A percentile compares a stretch with the other conserved stretches of the same genome.
Evolutionary conservation across 2,113 vertebrate species (phyloP).

Genomic region (Ursus arctos): DNA sequence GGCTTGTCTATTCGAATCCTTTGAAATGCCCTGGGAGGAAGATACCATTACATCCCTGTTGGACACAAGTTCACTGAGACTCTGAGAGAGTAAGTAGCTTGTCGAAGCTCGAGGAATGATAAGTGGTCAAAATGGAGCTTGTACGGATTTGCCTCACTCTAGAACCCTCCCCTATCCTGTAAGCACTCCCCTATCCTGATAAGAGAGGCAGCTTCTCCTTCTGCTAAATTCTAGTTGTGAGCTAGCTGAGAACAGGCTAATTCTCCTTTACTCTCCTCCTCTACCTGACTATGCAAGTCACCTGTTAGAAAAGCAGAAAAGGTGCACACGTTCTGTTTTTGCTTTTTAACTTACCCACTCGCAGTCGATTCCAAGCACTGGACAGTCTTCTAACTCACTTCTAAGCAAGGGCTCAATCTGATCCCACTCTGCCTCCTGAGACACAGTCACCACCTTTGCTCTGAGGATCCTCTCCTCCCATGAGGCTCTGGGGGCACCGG

Average conservation of each 20-base stretch:
- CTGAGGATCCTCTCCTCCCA: constrained; percentile 87
- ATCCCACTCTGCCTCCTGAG: constrained; percentile 92
- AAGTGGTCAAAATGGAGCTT: background rate
- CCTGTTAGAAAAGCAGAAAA: background rate
- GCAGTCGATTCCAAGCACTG: constrained; percentile 97
- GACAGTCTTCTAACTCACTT: constrained; percentile 90
- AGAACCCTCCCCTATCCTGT: background rate
- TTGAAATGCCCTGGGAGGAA: background rate
- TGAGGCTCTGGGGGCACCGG: constrained; percentile 73
- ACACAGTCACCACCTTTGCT: constrained; percentile 91
- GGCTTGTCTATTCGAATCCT: background rate
- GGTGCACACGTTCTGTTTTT: background rate
- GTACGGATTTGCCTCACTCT: background rate
- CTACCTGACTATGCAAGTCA: background rate
- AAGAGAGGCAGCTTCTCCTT: background rate
- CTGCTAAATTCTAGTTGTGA: background rate
- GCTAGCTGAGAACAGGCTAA: constrained; percentile 3
- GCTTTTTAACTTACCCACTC: constrained; percentile 96
- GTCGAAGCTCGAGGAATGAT: background rate
- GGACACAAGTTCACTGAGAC: background rate
- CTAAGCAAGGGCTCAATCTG: constrained; percentile 90
- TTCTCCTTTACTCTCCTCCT: constrained; percentile 34
- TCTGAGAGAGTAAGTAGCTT: background rate
- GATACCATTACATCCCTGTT: background rate
- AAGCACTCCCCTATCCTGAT: background rate